These are phyloP conservation scores for Calliphora vicina DNA, from an alignment of 1,140 invertebrate species.

Conservation along the genomic window DNA sequence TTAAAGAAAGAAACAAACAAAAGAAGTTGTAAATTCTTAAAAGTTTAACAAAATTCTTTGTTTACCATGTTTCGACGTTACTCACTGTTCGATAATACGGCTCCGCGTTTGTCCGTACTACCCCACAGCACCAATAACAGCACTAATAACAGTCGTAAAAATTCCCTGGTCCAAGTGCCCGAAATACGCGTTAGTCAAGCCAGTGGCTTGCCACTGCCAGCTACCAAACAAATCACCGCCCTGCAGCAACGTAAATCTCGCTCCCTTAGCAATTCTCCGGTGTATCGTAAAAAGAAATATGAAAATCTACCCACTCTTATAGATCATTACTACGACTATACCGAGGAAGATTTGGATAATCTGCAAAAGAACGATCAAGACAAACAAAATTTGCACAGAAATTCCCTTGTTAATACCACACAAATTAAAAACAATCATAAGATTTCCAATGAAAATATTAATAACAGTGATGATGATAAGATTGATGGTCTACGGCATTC, in stretches of 20 bases:
- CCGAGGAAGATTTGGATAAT: constrained; percentile 30
- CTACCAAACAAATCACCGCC: constrained; percentile 23
- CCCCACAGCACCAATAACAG: constrained; percentile 37
- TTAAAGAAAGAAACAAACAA: background rate
- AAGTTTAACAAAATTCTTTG: background rate
- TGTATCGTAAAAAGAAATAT: constrained; percentile 55
- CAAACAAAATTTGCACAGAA: background rate
- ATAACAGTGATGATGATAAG: background rate
- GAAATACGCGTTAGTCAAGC: constrained; percentile 41
- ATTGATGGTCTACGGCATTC: constrained; percentile 54
- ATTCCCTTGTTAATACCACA: background rate
- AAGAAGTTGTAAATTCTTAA: background rate
- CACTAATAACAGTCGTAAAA: constrained; percentile 22
- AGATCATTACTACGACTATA: constrained; percentile 46
- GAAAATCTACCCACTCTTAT: constrained; percentile 54
- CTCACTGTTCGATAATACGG: constrained; percentile 55
- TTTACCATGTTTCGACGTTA: constrained; percentile 57
- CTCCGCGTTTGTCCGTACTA: constrained; percentile 54
- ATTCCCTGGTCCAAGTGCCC: constrained; percentile 36
- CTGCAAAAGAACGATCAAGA: background rate
- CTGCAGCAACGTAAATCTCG: constrained; percentile 48
- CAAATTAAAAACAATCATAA: constrained; percentile 8
- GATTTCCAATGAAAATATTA: background rate
- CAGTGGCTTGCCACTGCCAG: background rate
- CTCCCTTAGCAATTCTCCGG: constrained; percentile 57